These are phyloP conservation scores for Drosophila simulans DNA, from an alignment of 1,140 invertebrate genomes.

Conservation along the genomic window DNA sequence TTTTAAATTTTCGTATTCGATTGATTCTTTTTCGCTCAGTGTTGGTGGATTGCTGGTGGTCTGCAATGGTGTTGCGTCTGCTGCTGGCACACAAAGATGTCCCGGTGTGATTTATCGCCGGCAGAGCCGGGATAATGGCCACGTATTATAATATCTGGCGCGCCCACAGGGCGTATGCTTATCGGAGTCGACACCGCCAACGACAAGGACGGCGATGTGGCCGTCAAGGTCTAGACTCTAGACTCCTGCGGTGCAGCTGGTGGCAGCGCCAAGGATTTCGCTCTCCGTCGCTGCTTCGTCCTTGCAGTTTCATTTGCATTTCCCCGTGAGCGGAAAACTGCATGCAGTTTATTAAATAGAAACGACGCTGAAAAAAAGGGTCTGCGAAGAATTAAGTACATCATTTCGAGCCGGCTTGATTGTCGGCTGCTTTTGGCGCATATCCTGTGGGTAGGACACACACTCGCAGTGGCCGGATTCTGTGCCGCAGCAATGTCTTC, in stretches of 20 bases:
- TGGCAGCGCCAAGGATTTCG: conserved; percentile 44
- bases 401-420: conserved; percentile 70
- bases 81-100: conserved; percentile 77
- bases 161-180: conserved; percentile 76
- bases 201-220: conserved; percentile 51
- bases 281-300: conserved; percentile 8
- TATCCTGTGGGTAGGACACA: conserved; percentile 68
- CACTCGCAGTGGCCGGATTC: conserved; percentile 65
- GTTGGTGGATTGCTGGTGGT: conserved; percentile 27
- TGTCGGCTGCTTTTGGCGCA: conserved; percentile 64
- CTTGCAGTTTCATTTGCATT: conserved; percentile 66
- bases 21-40: not conserved
- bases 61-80: conserved; percentile 64
- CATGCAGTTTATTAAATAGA: conserved; percentile 78
- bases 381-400: conserved; percentile 68
- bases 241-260: conserved; percentile 75
- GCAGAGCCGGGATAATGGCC: conserved; percentile 76
- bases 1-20: no score
- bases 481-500: conserved; percentile 69
- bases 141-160: conserved; percentile 82
- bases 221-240: conserved; percentile 79
- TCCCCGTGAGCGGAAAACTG: conserved; percentile 46
- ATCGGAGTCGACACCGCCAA: conserved; percentile 68
- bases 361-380: conserved; percentile 35
- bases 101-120: conserved; percentile 79